Evolutionary conservation across 2,113 vertebrate species (phyloP), one percentile per base, ranked within the genome.

Genomic region (Petaurus breviceps): DNA sequence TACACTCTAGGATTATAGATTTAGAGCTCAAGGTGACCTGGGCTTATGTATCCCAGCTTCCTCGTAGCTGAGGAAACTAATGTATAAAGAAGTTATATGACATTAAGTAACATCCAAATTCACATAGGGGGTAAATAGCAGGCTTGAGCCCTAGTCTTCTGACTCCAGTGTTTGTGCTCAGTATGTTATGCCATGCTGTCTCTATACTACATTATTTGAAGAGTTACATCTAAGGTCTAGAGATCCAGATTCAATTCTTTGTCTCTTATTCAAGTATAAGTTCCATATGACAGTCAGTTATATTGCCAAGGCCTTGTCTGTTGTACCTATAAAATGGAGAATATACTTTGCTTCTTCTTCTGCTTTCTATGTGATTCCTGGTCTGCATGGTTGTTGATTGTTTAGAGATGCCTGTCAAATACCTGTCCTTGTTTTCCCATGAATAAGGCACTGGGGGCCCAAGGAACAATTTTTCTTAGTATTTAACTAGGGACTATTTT

Each of bases 401-500:
- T 23, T 84, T 92, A 26, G 54, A 90, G 16, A 91, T 94, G 23
- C 3, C 14, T 93, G 52, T 77, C 12, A 92, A 94, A 57, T 84
- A 77, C 49, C 47, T 94, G 22, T 22, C 0, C 37, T 93, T 92
- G 7, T 61, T 92, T 92, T 96, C 46, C 77, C 84, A 68, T 31
- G 43, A 4, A 57, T 51, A 50, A 52, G 51, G 8, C 68, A 90
- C n/a, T 7, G 5, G 51, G 91, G 26, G 14, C 0, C 2, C 8
- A 55, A 25, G 0, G 53, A 26, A 52, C n/a, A 90, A 53, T 16
- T 23, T 92, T 90, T 26, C 3, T 23, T n/a, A 9, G 37, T 92
- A 54, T 43, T 96, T 50, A 95, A n/a, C 4, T 95, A 9, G 51
- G 3, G 77, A 51, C 61, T 25, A 57, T 52, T 91, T 95, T 77